phyloP scores from a whole-genome alignment of 2,888 invertebrate species.

The Parnassius mnemosyne region DNA sequence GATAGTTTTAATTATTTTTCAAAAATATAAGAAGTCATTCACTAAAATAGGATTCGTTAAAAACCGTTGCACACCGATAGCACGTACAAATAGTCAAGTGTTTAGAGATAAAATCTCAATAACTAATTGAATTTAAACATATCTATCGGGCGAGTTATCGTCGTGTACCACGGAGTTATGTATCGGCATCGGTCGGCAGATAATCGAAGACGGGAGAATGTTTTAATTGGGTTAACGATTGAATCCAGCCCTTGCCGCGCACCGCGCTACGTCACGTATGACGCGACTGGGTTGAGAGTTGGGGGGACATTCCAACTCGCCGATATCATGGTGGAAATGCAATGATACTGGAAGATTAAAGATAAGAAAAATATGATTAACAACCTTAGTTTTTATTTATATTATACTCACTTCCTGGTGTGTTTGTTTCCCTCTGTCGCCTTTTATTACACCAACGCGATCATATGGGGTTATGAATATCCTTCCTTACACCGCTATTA shows the following conservation, averaged over 20 bases:
- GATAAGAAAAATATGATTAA: too few relatives aligned
- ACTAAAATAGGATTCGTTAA: constrained; percentile 5
- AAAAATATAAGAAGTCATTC: constrained; percentile 8
- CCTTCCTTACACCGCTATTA: too few relatives aligned
- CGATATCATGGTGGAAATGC: constrained; percentile 5
- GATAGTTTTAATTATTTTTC: too few relatives aligned
- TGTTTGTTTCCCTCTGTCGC: too few relatives aligned
- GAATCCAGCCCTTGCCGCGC: constrained; percentile 32
- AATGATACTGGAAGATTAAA: background rate
- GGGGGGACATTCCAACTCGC: constrained; percentile 17
- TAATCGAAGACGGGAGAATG: constrained; percentile 50
- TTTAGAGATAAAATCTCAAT: constrained; percentile 24
- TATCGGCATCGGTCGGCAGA: constrained; percentile 31
- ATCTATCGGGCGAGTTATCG: constrained; percentile 28
- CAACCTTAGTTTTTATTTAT: too few relatives aligned
- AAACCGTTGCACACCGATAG: constrained; percentile 3
- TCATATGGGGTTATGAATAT: too few relatives aligned
- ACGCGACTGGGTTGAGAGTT: constrained; percentile 16
- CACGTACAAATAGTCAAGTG: constrained; percentile 26
- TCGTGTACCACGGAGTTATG: constrained; percentile 23
- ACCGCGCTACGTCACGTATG: constrained; percentile 41
- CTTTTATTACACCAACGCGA: too few relatives aligned
- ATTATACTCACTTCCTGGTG: too few relatives aligned
- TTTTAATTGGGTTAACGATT: constrained; percentile 67
- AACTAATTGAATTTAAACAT: constrained; percentile 30